Conservation (phyloP, 1,140 invertebrate species). For the Drosophila pruinosa region DNA sequence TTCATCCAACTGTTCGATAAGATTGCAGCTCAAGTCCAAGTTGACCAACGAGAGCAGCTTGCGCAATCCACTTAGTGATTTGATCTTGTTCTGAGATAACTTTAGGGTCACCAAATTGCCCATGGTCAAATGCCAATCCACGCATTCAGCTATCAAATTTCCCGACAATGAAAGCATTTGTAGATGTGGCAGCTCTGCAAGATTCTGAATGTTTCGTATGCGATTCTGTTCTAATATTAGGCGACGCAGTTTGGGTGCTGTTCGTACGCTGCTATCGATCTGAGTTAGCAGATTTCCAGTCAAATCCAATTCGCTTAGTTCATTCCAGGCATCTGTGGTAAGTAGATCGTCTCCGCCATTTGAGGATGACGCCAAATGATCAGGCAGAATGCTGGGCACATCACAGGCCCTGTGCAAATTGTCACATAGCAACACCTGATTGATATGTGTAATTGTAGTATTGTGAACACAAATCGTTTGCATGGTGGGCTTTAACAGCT, state of each 20-base stretch:
- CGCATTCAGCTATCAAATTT: conserved; percentile 88
- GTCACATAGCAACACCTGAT: conserved; percentile 91
- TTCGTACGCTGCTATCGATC: conserved; percentile 91
- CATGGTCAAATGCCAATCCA: conserved; percentile 92
- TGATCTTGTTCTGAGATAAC: conserved; percentile 93
- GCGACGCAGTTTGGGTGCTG: conserved; percentile 89
- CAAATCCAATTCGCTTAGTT: conserved; percentile 88
- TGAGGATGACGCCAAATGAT: neutral
- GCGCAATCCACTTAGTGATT: conserved; percentile 89
- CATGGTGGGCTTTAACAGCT: conserved; percentile 87
- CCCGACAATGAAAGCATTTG: conserved; percentile 90
- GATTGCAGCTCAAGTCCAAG: conserved; percentile 94
- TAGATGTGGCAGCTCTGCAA: conserved; percentile 90
- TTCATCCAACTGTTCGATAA: conserved; percentile 91
- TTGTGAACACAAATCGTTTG: conserved; percentile 85
- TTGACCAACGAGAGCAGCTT: conserved; percentile 93
- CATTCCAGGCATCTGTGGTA: conserved; percentile 85
- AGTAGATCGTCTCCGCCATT: conserved; percentile 38
- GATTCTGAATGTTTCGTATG: conserved; percentile 89
- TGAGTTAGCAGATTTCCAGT: conserved; percentile 90
- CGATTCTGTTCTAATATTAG: conserved; percentile 91
- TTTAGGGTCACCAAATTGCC: conserved; percentile 95
- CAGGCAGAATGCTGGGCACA: conserved; percentile 59
- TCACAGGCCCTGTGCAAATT: conserved; percentile 86
- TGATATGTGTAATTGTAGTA: conserved; percentile 85